Conservation (phyloP, 2,113 vertebrate species). For the Mobula birostris region DNA sequence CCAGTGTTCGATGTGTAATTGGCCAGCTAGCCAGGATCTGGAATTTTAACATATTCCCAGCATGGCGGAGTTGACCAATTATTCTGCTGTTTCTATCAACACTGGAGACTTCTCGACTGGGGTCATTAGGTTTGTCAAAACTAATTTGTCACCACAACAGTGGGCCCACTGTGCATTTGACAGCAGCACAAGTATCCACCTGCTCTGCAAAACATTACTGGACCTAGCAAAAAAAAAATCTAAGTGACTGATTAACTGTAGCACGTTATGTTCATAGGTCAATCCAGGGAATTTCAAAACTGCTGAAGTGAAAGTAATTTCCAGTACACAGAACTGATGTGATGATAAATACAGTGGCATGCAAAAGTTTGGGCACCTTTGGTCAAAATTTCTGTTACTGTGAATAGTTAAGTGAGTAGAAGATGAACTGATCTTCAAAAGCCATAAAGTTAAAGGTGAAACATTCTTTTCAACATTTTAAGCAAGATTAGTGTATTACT, state of each 20-base stretch:
- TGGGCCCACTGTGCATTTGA: conserved; percentile 60
- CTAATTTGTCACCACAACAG: conserved; percentile 61
- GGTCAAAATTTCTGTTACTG: too few relatives aligned
- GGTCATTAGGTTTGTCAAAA: conserved; percentile 70
- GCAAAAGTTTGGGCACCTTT: too few relatives aligned
- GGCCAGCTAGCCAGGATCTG: conserved; percentile 55
- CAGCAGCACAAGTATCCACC: conserved; percentile 56
- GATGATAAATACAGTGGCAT: background rate
- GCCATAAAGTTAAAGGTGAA: too few relatives aligned
- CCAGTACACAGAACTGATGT: too few relatives aligned
- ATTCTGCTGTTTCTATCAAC: conserved; percentile 58
- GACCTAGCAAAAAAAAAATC: conserved; percentile 50
- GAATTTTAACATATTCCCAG: conserved; percentile 56
- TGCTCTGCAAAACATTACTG: conserved; percentile 47
- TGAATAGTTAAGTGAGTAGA: too few relatives aligned
- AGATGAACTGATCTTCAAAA: too few relatives aligned
- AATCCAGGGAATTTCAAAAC: conserved; percentile 41
- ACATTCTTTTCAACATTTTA: too few relatives aligned
- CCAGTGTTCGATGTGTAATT: conserved; percentile 54
- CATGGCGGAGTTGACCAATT: conserved; percentile 60
- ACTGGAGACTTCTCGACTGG: conserved; percentile 52
- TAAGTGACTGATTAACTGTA: conserved; percentile 50
- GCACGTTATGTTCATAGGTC: conserved; percentile 42
- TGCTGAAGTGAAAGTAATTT: background rate
- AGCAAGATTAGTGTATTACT: too few relatives aligned